Percentiles rank a stretch among this genome's conserved stretches.
Evolutionary conservation across 1,140 invertebrate genomes (phyloP).

Genomic region (Meloidogyne floridensis): DNA sequence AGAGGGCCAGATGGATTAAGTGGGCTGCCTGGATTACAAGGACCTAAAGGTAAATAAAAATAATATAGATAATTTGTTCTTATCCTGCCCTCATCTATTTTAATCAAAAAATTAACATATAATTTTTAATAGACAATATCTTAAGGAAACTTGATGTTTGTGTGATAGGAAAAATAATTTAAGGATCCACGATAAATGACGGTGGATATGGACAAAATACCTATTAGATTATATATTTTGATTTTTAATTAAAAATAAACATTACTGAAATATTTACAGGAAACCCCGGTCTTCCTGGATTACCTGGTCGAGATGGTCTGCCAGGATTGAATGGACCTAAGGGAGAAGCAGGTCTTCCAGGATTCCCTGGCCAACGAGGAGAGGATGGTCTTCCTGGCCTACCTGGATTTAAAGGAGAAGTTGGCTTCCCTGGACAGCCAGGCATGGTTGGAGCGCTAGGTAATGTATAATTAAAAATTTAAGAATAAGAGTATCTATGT

Average conservation of each 20-base stretch:
- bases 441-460: constrained; percentile 68
- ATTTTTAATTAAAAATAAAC: not conserved
- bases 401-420: constrained; percentile 56
- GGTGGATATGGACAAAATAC: no score
- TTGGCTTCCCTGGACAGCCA: constrained; percentile 54
- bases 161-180: no score
- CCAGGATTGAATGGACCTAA: constrained; percentile 42
- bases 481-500: not conserved
- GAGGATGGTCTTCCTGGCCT: constrained; percentile 48
- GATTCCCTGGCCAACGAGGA: constrained; percentile 68
- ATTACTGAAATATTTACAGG: not conserved
- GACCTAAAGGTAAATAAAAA: constrained; percentile 24
- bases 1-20: constrained; percentile 8
- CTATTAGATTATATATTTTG: not conserved
- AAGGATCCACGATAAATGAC: no score
- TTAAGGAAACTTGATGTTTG: no score
- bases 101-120: no score
- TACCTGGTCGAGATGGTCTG: constrained; percentile 23
- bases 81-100: no score
- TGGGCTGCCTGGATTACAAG: constrained; percentile 19
- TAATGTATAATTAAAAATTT: constrained; percentile 40
- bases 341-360: constrained; percentile 54
- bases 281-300: constrained; percentile 11
- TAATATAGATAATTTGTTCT: not conserved
- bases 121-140: no score